phyloP scores from a whole-genome alignment of 2,797 vertebrate species.

The Cercopithecus hamlyni region DNA sequence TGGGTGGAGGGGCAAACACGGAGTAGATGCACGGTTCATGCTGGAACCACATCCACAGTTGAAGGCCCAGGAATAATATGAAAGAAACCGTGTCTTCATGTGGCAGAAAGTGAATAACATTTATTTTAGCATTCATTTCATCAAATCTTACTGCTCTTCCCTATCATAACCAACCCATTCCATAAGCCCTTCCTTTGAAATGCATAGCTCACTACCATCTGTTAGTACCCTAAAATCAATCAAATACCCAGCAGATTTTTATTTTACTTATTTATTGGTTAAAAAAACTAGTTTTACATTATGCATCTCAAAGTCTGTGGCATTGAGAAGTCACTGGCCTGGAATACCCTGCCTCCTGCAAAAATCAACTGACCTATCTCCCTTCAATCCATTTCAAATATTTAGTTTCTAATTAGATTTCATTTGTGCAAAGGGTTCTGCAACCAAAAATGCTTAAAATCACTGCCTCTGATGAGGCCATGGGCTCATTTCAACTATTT shows the following conservation, averaged over 20 bases:
- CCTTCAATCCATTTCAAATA: constrained; percentile 19
- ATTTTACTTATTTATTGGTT: constrained; percentile 18
- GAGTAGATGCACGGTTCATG: neutral
- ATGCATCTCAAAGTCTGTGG: neutral
- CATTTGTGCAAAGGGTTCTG: neutral
- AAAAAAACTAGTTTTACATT: neutral
- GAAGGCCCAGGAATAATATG: neutral
- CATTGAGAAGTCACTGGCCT: neutral
- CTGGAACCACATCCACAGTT: neutral
- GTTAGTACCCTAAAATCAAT: neutral
- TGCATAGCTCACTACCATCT: neutral
- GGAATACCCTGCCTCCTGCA: neutral
- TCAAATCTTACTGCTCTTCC: neutral
- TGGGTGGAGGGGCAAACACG: rapidly evolving
- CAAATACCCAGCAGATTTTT: neutral
- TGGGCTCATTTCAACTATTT: neutral
- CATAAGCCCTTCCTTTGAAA: constrained; percentile 8
- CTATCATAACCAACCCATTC: neutral
- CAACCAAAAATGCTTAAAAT: constrained; percentile 3
- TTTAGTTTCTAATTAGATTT: constrained; percentile 43
- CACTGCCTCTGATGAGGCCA: neutral
- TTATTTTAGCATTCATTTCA: neutral
- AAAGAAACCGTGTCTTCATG: neutral
- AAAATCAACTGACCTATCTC: neutral
- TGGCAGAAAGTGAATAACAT: constrained; percentile 1